Percentiles rank a stretch among this genome's conserved stretches.
phyloP scores from a whole-genome alignment of 2,113 vertebrate genomes.

The Catharus minimus region DNA sequence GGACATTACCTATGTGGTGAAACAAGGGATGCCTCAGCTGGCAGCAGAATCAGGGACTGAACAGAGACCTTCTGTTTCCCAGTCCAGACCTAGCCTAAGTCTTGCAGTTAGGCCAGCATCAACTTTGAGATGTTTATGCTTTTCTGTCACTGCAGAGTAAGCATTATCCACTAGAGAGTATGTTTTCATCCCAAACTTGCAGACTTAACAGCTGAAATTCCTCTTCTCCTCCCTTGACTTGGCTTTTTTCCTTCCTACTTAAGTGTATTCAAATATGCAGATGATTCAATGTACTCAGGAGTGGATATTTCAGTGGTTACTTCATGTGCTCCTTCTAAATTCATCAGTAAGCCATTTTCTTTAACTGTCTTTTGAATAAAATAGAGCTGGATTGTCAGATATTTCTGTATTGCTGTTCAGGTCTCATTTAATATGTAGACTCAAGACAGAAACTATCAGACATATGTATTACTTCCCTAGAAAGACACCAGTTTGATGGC shows the following conservation, averaged over 20 bases:
- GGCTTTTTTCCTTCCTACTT: not conserved
- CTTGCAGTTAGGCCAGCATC: not conserved
- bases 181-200: not conserved
- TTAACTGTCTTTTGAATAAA: conserved; percentile 21
- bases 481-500: not conserved
- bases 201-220: not conserved
- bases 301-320: conserved; percentile 11
- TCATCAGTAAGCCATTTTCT: not conserved
- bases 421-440: not conserved
- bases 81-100: not conserved
- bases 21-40: not conserved
- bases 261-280: conserved; percentile 1
- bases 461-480: not conserved
- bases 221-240: not conserved
- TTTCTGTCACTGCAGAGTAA: not conserved
- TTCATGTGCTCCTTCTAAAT: not conserved
- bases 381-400: not conserved
- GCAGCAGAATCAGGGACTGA: not conserved
- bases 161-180: not conserved
- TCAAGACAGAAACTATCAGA: not conserved
- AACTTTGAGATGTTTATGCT: not conserved
- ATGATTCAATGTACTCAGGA: not conserved
- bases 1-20: not conserved
- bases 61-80: not conserved
- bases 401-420: not conserved